Evolutionary conservation across 2,113 vertebrate species (phyloP).

Genomic region (Diadophis punctatus): DNA sequence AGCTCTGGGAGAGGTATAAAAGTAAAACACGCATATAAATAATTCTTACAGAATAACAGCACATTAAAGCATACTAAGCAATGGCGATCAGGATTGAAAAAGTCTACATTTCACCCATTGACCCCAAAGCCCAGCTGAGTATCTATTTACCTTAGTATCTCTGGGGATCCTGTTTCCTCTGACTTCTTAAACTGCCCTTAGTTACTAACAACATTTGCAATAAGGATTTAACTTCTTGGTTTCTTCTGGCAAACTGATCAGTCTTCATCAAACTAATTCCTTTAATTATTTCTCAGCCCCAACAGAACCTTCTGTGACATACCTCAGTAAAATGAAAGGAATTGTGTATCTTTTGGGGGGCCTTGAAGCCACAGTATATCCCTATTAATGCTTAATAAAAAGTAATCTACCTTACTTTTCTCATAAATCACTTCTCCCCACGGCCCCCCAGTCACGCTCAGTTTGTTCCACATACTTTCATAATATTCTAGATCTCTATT

Average conservation of each 20-base stretch:
- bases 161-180: neutral
- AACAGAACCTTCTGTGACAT: neutral
- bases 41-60: neutral
- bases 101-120: neutral
- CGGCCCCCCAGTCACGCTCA: neutral
- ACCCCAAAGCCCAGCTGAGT: neutral
- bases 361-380: neutral
- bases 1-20: neutral
- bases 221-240: neutral
- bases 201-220: neutral
- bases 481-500: neutral
- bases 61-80: neutral
- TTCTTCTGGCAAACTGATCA: neutral
- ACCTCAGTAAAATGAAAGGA: neutral
- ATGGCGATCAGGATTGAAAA: neutral
- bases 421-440: neutral
- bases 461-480: conserved; percentile 1
- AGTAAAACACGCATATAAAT: neutral
- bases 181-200: neutral
- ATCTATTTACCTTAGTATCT: neutral
- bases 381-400: neutral
- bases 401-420: neutral
- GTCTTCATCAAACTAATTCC: neutral
- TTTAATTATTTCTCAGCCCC: neutral
- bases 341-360: neutral